Conservation (phyloP, 2,888 invertebrate genomes). For the Tipula unca region DNA sequence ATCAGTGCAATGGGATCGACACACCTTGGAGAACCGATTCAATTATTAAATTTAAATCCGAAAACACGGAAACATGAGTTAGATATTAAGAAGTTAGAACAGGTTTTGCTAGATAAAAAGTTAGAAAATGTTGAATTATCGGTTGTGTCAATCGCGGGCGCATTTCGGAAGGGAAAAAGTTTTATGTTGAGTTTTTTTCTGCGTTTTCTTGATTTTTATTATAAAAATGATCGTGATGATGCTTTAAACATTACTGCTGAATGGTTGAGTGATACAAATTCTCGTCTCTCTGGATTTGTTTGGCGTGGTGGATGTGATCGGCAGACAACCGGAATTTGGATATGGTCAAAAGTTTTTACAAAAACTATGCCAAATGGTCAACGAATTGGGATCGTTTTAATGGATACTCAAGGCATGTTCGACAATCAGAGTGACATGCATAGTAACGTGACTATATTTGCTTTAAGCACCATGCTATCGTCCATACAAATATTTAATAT, state of each 20-base stretch:
- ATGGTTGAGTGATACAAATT: slow-evolving; percentile 20
- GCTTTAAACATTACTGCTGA: not conserved
- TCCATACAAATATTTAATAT: slow-evolving; percentile 22
- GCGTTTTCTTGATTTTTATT: not conserved
- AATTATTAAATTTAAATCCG: not conserved
- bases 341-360: not conserved
- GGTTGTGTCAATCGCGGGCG: slow-evolving; percentile 22
- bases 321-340: not conserved
- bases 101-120: not conserved
- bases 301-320: slow-evolving; percentile 16
- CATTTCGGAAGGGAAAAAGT: slow-evolving; percentile 23
- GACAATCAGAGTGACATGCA: not conserved
- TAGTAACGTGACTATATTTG: slow-evolving; percentile 21
- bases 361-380: slow-evolving; percentile 20
- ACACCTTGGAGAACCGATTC: too few relatives aligned
- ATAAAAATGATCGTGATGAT: too few relatives aligned
- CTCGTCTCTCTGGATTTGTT: slow-evolving; percentile 17
- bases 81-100: not conserved
- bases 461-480: slow-evolving; percentile 23
- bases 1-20: too few relatives aligned
- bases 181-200: slow-evolving; percentile 22
- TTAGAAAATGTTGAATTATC: not conserved
- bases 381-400: slow-evolving; percentile 18
- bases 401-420: slow-evolving; percentile 23
- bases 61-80: not conserved